Conservation (phyloP, 2,888 invertebrate species). For the Orthosia gothica region DNA sequence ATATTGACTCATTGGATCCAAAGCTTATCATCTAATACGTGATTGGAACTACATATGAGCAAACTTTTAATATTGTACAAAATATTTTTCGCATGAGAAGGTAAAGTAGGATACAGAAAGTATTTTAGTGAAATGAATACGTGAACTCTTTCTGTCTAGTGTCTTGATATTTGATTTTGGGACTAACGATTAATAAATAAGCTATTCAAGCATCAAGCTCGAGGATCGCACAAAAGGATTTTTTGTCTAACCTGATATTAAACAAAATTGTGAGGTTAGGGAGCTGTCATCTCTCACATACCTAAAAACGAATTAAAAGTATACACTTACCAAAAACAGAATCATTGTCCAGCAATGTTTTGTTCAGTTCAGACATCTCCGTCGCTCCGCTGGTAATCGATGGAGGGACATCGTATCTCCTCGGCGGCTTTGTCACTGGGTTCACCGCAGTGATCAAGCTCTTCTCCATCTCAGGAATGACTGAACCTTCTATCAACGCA, state of each 20-base stretch:
- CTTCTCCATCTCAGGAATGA: slow-evolving; percentile 96
- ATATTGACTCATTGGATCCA: slow-evolving; percentile 24
- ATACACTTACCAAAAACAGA: slow-evolving; percentile 94
- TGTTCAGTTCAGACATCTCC: slow-evolving; percentile 96
- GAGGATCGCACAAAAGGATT: not conserved
- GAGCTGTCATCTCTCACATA: too few species aligned
- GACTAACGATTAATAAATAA: not conserved
- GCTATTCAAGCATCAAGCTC: too few species aligned
- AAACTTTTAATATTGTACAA: not conserved
- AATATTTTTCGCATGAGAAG: not conserved
- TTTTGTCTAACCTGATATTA: not conserved
- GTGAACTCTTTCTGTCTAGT: not conserved
- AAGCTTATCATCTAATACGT: slow-evolving; percentile 20
- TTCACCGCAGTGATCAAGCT: slow-evolving; percentile 96
- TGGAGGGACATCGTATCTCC: slow-evolving; percentile 94
- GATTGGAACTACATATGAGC: slow-evolving; percentile 6
- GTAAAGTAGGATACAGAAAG: not conserved
- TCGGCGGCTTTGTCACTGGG: slow-evolving; percentile 96
- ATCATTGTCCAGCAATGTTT: slow-evolving; percentile 95
- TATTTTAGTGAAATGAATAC: not conserved
- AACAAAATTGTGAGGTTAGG: not conserved
- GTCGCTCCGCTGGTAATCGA: slow-evolving; percentile 94
- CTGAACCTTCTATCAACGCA: slow-evolving; percentile 94
- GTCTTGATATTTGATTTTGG: not conserved
- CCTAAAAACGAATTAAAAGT: not conserved